Evolutionary conservation across 2,797 vertebrate genomes (phyloP).

Genomic region (Sebastes steindachneri): DNA sequence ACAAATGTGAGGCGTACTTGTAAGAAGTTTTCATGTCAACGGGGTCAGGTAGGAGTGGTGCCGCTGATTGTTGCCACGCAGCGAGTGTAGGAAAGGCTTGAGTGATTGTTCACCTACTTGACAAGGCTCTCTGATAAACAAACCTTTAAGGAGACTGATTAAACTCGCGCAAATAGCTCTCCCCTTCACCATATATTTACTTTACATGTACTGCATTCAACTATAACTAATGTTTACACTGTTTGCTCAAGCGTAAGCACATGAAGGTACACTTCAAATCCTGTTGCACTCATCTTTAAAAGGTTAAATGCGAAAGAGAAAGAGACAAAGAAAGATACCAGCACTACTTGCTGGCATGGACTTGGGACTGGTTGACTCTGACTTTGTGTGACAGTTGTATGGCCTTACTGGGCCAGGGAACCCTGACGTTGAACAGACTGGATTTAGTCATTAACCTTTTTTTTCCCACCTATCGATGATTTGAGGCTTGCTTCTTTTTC

Average conservation of each 20-base stretch:
- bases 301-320: neutral
- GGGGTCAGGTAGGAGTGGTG: slow-evolving; percentile 3
- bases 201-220: neutral
- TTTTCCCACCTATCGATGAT: slow-evolving; percentile 61
- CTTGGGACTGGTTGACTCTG: slow-evolving; percentile 34
- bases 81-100: neutral
- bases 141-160: neutral
- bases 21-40: neutral
- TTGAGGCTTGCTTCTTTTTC: slow-evolving; percentile 72
- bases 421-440: slow-evolving; percentile 16
- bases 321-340: neutral
- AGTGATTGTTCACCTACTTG: slow-evolving; percentile 9
- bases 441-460: slow-evolving; percentile 59
- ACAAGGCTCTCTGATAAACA: slow-evolving; percentile 13
- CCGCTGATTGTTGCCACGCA: slow-evolving; percentile 8
- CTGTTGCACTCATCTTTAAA: neutral
- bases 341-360: slow-evolving; percentile 9
- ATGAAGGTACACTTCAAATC: neutral
- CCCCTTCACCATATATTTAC: neutral
- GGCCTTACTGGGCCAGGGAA: slow-evolving; percentile 20
- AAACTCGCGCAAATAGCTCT: neutral
- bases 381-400: slow-evolving; percentile 42
- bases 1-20: neutral
- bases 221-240: neutral
- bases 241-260: neutral